Conservation (phyloP, 2,888 invertebrate genomes). For the Ctena decussata region DNA sequence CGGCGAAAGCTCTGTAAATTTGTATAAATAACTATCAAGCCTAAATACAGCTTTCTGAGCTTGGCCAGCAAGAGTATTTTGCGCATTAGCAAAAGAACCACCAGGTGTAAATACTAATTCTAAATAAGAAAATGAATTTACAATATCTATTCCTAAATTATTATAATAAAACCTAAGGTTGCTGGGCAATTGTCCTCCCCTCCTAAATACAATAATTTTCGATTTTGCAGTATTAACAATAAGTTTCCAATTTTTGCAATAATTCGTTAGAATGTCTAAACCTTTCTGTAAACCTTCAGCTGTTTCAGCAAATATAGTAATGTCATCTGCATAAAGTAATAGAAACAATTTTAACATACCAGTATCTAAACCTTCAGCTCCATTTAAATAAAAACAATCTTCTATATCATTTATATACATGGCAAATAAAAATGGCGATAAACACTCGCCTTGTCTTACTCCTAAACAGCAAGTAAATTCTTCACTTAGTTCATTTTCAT, state of each 20-base stretch:
- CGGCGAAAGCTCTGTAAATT: not conserved
- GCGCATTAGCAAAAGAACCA: not conserved
- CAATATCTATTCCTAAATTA: not conserved
- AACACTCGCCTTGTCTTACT: conserved; percentile 38
- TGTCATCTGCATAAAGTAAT: conserved; percentile 29
- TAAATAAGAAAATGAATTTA: not conserved
- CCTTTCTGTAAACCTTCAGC: conserved; percentile 4
- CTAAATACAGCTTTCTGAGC: not conserved
- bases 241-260: conserved; percentile 30
- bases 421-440: conserved; percentile 39
- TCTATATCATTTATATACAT: conserved; percentile 35
- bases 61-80: not conserved
- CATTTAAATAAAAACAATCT: not conserved
- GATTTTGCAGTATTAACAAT: conserved; percentile 14
- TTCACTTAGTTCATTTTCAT: conserved; percentile 11
- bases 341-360: conserved; percentile 22
- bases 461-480: conserved; percentile 16
- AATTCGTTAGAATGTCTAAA: conserved; percentile 8
- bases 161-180: not conserved
- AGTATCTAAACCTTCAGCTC: conserved; percentile 8
- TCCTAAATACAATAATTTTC: conserved; percentile 1
- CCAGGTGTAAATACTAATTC: not conserved
- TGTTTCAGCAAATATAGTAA: conserved; percentile 20
- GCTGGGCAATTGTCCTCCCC: not conserved
- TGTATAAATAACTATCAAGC: conserved; percentile 4